Conservation (phyloP, 2,797 vertebrate species). For the Labroides dimidiatus region DNA sequence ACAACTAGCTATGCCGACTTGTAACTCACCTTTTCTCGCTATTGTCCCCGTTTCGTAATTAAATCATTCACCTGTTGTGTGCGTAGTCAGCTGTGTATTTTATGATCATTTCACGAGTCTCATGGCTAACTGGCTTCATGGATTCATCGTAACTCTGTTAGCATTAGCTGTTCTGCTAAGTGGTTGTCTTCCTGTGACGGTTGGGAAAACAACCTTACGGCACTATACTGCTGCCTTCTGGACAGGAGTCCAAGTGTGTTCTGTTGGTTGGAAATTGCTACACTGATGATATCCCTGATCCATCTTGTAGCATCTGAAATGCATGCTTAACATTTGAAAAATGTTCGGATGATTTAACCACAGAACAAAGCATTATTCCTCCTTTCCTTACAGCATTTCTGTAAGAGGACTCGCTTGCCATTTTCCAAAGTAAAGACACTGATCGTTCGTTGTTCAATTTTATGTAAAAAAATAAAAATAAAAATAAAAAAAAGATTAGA, state of each 20-base stretch:
- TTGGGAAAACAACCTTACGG: not conserved
- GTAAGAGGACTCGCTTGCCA: too few species aligned
- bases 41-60: not conserved
- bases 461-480: too few species aligned
- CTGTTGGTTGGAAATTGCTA: too few species aligned
- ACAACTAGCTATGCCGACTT: not conserved
- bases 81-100: not conserved
- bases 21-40: constrained; percentile 53
- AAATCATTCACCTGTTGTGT: not conserved
- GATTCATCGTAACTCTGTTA: constrained; percentile 33
- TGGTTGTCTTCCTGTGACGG: constrained; percentile 34
- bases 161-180: constrained; percentile 51
- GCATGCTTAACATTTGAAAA: too few species aligned
- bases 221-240: constrained; percentile 40
- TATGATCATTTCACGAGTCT: constrained; percentile 24
- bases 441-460: too few species aligned
- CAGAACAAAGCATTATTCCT: too few species aligned
- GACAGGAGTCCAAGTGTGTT: not conserved
- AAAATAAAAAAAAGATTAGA: too few species aligned
- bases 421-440: too few species aligned
- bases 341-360: too few species aligned
- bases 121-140: constrained; percentile 47
- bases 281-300: too few species aligned
- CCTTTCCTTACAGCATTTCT: too few species aligned
- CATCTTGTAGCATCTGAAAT: too few species aligned